Percentiles rank a stretch among this genome's conserved stretches.
Conservation (phyloP, 2,113 vertebrate species). For the Ctenodactylus gundi region DNA sequence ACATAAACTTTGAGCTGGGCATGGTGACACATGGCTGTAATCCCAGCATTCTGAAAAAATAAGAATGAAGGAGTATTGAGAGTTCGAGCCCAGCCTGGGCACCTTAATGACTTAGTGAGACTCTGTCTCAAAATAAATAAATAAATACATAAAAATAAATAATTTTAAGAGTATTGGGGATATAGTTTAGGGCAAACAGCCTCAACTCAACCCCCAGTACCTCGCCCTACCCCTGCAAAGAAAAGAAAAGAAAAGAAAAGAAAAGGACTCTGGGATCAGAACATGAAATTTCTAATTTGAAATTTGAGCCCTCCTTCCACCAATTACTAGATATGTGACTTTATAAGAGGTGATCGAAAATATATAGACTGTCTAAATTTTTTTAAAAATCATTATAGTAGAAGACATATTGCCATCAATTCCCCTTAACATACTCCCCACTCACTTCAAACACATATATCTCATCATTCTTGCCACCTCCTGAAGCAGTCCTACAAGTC, state of each 20-base stretch:
- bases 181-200: not conserved
- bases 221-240: no score
- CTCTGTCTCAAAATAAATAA: not conserved
- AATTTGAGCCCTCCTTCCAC: conserved; percentile 4
- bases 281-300: conserved; percentile 55
- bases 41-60: not conserved
- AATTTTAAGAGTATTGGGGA: not conserved
- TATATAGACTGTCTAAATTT: no score
- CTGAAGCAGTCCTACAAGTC: no score
- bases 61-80: not conserved
- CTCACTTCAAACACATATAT: no score
- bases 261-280: not conserved
- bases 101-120: not conserved
- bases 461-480: no score
- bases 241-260: not conserved
- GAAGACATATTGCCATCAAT: no score
- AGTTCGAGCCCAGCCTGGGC: not conserved
- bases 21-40: not conserved
- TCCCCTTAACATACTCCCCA: no score
- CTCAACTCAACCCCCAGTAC: no score
- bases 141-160: not conserved
- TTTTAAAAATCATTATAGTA: no score
- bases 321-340: conserved; percentile 22
- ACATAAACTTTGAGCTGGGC: not conserved
- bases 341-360: no score